These are phyloP conservation scores for Mimachlamys varia DNA, from an alignment of 2,888 invertebrate genomes.

Conservation along the genomic window DNA sequence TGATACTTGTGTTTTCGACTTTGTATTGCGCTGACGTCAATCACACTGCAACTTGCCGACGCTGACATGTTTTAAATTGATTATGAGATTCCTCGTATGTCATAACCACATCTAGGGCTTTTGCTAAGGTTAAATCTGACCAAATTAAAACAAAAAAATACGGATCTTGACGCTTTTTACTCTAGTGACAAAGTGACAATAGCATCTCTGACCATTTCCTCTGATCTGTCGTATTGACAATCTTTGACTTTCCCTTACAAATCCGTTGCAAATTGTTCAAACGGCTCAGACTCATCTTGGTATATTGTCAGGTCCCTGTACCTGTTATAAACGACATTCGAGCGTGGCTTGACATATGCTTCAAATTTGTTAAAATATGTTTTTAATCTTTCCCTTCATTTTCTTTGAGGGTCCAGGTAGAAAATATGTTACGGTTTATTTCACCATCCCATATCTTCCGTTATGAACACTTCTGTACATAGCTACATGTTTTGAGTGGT, in stretches of 20 bases:
- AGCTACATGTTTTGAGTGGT: constrained; percentile 44
- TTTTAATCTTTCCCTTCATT: constrained; percentile 47
- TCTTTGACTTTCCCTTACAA: constrained; percentile 45
- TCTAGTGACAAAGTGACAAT: constrained; percentile 51
- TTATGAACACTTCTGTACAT: constrained; percentile 51
- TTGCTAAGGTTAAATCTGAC: constrained; percentile 50
- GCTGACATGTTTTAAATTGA: constrained; percentile 51
- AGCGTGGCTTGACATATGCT: constrained; percentile 50
- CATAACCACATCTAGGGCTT: constrained; percentile 50
- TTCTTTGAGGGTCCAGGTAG: constrained; percentile 47
- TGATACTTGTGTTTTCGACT: no score
- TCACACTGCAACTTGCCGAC: constrained; percentile 28
- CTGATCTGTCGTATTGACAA: constrained; percentile 11
- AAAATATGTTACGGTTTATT: constrained; percentile 51
- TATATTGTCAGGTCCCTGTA: constrained; percentile 44
- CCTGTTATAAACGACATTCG: constrained; percentile 46
- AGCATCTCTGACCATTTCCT: background rate
- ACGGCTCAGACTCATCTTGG: constrained; percentile 44
- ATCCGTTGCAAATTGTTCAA: constrained; percentile 54
- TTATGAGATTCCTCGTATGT: constrained; percentile 47
- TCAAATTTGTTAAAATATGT: constrained; percentile 46
- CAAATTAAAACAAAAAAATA: no score
- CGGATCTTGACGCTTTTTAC: constrained; percentile 35
- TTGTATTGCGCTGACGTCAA: background rate
- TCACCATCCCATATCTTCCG: constrained; percentile 56